Percentiles rank a stretch among this genome's conserved stretches.
Evolutionary conservation across 2,113 vertebrate genomes (phyloP).

Genomic region (Casuarius casuarius): DNA sequence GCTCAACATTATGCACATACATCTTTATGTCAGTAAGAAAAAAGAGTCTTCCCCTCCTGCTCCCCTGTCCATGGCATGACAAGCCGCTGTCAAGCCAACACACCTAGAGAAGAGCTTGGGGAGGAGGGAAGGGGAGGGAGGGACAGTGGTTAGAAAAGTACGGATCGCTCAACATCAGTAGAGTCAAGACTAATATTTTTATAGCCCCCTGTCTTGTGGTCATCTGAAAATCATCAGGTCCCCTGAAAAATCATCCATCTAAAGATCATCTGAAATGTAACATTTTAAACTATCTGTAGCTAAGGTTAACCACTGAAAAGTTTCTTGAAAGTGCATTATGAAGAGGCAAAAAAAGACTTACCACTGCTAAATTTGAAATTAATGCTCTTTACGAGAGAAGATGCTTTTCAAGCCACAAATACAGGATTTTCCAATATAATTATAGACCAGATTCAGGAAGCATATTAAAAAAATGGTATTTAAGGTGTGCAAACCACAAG

Average conservation of each 20-base stretch:
- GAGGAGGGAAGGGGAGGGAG: not conserved
- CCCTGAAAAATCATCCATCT: not conserved
- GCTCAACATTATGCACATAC: fast-evolving
- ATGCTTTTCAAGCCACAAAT: not conserved
- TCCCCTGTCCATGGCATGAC: not conserved
- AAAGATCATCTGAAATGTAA: not conserved
- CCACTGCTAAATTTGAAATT: not conserved
- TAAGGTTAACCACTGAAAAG: not conserved
- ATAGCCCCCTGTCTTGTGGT: too few species aligned
- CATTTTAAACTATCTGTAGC: not conserved
- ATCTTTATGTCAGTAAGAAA: not conserved
- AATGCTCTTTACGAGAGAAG: not conserved
- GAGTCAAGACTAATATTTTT: not conserved
- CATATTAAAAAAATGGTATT: not conserved
- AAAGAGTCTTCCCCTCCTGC: not conserved
- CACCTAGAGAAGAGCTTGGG: not conserved
- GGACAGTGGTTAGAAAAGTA: not conserved
- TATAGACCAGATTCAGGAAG: not conserved
- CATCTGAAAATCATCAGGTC: too few species aligned
- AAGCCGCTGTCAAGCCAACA: not conserved
- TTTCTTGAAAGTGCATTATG: not conserved
- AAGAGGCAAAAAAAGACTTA: not conserved
- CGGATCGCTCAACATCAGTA: not conserved
- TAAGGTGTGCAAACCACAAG: not conserved
- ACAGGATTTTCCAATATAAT: not conserved